phyloP scores from a whole-genome alignment of 1,140 invertebrate species.

The Drosophila takahashii region DNA sequence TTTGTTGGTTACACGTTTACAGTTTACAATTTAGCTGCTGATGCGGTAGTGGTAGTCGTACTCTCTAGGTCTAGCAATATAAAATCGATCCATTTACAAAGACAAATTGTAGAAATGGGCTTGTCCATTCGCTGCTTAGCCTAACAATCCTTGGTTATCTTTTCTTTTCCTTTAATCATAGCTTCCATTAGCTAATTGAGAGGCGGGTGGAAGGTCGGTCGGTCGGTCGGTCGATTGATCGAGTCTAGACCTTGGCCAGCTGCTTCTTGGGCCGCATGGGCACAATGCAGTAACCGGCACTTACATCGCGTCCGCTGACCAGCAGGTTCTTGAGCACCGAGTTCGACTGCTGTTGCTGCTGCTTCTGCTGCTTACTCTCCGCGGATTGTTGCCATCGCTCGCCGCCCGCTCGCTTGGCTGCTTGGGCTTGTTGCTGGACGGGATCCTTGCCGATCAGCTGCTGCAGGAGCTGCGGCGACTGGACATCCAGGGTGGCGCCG shows the following conservation, averaged over 20 bases:
- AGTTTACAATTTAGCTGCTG: conserved; percentile 16
- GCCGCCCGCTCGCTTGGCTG: conserved; percentile 46
- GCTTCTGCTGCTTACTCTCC: conserved; percentile 60
- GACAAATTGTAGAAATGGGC: conserved; percentile 72
- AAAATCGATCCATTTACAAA: conserved; percentile 85
- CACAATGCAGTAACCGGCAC: conserved; percentile 94
- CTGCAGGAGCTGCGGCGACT: conserved; percentile 71
- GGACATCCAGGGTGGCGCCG: conserved; percentile 57
- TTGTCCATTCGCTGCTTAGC: conserved; percentile 52
- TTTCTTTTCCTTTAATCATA: conserved; percentile 26
- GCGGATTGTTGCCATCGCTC: conserved; percentile 60
- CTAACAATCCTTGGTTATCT: conserved; percentile 50
- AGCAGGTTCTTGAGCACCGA: conserved; percentile 94
- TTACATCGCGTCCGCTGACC: conserved; percentile 95
- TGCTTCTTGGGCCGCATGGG: conserved; percentile 87
- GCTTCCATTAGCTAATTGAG: conserved; percentile 51
- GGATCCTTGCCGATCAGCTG: conserved; percentile 66
- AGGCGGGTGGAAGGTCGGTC: conserved; percentile 29
- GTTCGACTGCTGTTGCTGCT: conserved; percentile 69
- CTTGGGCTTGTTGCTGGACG: conserved; percentile 35
- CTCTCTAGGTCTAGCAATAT: conserved; percentile 45
- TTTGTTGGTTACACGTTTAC: conserved; percentile 42
- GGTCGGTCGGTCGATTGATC: conserved; percentile 26
- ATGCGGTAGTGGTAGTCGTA: conserved; percentile 10
- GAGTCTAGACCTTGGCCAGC: conserved; percentile 77